Evolutionary conservation across 2,113 vertebrate genomes (phyloP).

Genomic region (Echinops telfairi): DNA sequence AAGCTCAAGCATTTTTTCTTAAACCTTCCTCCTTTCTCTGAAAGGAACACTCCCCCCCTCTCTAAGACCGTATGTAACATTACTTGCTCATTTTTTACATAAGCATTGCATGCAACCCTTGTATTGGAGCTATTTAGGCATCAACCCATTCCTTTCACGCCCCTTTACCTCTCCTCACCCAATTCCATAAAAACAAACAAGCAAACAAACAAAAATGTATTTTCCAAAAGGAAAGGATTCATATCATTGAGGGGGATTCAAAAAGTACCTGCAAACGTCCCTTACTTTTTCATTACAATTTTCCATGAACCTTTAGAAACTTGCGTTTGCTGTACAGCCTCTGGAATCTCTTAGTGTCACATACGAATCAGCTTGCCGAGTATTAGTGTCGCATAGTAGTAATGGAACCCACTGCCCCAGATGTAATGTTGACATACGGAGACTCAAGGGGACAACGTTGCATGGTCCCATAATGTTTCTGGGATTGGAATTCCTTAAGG

Average conservation of each 20-base stretch:
- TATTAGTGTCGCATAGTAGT: neutral
- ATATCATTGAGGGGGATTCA: too few species aligned
- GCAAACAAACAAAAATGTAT: neutral
- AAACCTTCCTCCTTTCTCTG: neutral
- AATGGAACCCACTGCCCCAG: too few species aligned
- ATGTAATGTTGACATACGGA: too few species aligned
- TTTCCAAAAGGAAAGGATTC: neutral
- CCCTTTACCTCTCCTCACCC: neutral
- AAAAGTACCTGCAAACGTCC: too few species aligned
- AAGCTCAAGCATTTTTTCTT: slow-evolving; percentile 6
- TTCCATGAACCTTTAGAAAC: too few species aligned
- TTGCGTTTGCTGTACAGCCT: neutral
- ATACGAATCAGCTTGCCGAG: neutral
- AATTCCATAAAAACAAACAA: neutral
- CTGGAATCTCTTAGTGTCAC: neutral
- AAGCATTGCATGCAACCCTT: neutral
- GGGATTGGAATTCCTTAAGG: too few species aligned
- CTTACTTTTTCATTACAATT: too few species aligned
- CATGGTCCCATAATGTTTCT: too few species aligned
- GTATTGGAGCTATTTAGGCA: neutral
- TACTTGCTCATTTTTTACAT: neutral
- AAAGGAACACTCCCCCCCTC: neutral
- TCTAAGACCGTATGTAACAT: too few species aligned
- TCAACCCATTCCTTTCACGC: neutral
- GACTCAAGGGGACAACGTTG: too few species aligned